These are phyloP conservation scores for Drosophila lacertosa DNA, from an alignment of 1,140 invertebrate species.

Conservation along the genomic window DNA sequence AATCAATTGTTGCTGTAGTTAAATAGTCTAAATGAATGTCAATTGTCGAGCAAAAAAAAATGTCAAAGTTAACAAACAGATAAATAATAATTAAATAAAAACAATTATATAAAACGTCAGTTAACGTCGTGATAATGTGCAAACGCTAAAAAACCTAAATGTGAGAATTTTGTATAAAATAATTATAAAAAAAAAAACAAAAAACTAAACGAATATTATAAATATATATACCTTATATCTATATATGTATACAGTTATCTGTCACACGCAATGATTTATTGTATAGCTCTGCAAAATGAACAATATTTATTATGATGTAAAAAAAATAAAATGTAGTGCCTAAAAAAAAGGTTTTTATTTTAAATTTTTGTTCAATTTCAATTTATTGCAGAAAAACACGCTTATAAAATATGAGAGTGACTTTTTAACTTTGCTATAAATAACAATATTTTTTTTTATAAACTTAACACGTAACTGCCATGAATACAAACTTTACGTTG, in stretches of 20 bases:
- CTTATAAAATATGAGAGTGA: conserved; percentile 48
- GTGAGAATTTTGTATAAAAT: conserved; percentile 80
- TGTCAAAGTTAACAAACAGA: conserved; percentile 1
- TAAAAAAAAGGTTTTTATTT: conserved; percentile 47
- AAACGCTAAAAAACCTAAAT: conserved; percentile 72
- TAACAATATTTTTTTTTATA: conserved; percentile 29
- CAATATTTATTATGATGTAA: conserved; percentile 77
- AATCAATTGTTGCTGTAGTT: conserved; percentile 79
- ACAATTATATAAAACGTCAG: conserved; percentile 51
- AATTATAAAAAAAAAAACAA: conserved; percentile 49
- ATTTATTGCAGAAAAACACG: conserved; percentile 41
- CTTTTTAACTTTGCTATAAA: conserved; percentile 29
- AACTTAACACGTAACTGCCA: conserved; percentile 72
- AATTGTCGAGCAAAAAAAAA: conserved; percentile 43
- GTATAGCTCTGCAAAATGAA: conserved; percentile 68
- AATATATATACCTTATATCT: conserved; percentile 23
- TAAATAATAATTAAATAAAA: conserved; percentile 23
- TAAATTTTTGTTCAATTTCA: background rate
- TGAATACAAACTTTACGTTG: conserved; percentile 68
- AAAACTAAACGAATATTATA: conserved; percentile 53
- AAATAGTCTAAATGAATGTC: conserved; percentile 73
- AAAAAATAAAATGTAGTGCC: conserved; percentile 74
- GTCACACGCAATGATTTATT: conserved; percentile 38
- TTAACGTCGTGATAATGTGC: conserved; percentile 67
- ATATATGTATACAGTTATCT: background rate